Conservation (phyloP, 2,113 vertebrate species). For the Psittacula cyanocephala region DNA sequence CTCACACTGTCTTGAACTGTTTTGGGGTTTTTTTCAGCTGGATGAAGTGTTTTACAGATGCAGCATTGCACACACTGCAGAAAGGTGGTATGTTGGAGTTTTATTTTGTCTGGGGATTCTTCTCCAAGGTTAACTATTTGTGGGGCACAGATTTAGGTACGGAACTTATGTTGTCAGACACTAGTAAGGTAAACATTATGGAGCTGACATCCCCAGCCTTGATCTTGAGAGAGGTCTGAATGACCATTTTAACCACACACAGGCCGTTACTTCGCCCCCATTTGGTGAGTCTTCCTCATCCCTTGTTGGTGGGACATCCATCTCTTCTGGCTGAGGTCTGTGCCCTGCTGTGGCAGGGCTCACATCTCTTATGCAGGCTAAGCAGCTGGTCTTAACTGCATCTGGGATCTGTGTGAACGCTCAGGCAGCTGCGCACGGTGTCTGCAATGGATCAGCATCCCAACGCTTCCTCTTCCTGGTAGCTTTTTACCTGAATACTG, state of each 20-base stretch:
- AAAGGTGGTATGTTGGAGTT: neutral
- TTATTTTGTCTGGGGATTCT: neutral
- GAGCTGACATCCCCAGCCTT: rapidly evolving
- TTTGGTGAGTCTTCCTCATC: neutral
- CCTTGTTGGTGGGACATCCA: neutral
- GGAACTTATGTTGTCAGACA: neutral
- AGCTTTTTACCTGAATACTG: neutral
- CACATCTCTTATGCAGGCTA: neutral
- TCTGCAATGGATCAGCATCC: neutral
- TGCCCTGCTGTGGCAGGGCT: neutral
- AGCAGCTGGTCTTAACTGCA: neutral
- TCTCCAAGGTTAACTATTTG: neutral
- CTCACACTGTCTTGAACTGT: neutral
- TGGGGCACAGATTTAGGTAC: neutral
- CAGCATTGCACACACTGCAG: neutral
- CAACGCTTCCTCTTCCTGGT: rapidly evolving
- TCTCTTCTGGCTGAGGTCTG: neutral
- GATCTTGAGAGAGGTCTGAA: neutral
- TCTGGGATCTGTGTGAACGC: neutral
- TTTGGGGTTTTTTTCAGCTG: neutral
- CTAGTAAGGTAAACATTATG: neutral
- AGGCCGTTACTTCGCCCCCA: neutral
- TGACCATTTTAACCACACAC: neutral
- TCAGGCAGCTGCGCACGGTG: rapidly evolving
- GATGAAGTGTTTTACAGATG: slow-evolving; percentile 20